Conservation (phyloP, 1,140 invertebrate genomes). For the Arctopsyche grandis region DNA sequence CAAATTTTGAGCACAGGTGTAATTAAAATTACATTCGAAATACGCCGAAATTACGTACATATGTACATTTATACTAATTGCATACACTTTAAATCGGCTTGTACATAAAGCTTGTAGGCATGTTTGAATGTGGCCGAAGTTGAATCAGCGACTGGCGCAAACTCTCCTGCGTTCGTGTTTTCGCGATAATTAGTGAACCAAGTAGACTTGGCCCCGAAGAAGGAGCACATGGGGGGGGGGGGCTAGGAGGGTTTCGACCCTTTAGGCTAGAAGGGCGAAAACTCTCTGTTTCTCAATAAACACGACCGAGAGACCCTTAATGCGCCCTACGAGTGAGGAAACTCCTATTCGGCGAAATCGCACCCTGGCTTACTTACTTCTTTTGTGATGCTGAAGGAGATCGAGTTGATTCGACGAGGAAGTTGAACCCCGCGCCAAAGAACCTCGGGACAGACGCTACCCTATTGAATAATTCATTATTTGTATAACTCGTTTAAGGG, state of each 20-base stretch:
- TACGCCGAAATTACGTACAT: too few relatives aligned
- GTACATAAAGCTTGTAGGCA: neutral
- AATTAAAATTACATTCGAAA: too few relatives aligned
- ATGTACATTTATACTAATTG: too few relatives aligned
- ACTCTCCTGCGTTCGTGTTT: neutral
- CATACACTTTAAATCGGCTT: neutral
- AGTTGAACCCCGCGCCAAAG: neutral
- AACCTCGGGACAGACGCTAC: neutral
- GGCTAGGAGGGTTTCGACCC: neutral
- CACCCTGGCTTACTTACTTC: neutral
- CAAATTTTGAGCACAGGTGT: too few relatives aligned
- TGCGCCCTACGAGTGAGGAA: neutral
- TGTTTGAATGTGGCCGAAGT: neutral
- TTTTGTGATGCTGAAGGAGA: constrained; percentile 19
- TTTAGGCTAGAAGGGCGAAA: neutral
- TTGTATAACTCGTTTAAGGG: constrained; percentile 38
- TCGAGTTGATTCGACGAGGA: constrained; percentile 2
- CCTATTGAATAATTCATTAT: constrained; percentile 41
- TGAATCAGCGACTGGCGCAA: neutral
- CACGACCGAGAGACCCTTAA: neutral
- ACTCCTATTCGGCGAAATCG: constrained; percentile 15
- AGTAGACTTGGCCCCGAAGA: neutral
- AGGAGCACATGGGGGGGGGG: neutral
- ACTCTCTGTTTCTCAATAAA: constrained; percentile 33
- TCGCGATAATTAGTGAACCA: constrained; percentile 34